phyloP scores from a whole-genome alignment of 2,113 vertebrate species.

The Carassius gibelio region DNA sequence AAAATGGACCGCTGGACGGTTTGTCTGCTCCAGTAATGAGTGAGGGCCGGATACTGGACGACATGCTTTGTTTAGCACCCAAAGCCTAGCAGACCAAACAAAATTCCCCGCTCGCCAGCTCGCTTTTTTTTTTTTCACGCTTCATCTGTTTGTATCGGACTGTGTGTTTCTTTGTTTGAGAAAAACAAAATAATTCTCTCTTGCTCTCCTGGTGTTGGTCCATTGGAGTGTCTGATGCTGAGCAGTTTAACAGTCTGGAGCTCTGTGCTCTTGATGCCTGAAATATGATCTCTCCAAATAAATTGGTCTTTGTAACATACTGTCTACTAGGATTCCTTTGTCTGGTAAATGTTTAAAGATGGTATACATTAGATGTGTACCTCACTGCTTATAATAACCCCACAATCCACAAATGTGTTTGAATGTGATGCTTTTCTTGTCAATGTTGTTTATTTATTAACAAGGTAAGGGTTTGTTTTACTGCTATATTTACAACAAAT shows the following conservation, averaged over 20 bases:
- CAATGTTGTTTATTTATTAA: not conserved
- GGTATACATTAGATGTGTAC: not conserved
- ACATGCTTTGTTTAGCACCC: slow-evolving; percentile 32
- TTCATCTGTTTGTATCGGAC: not conserved
- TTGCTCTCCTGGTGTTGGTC: not conserved
- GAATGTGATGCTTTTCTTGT: not conserved
- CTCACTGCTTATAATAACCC: not conserved
- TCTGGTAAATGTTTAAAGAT: not conserved
- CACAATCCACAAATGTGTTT: not conserved
- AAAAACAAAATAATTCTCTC: slow-evolving; percentile 7
- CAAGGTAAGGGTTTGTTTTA: not conserved
- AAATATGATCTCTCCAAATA: not conserved
- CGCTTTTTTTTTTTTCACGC: not conserved
- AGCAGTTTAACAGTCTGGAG: too few relatives aligned
- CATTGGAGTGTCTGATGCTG: not conserved
- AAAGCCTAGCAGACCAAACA: slow-evolving; percentile 38
- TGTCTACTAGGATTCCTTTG: not conserved
- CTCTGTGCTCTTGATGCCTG: not conserved
- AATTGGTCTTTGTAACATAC: not conserved
- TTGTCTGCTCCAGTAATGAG: not conserved
- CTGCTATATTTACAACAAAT: not conserved
- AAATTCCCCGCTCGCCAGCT: slow-evolving; percentile 8
- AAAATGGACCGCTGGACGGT: not conserved
- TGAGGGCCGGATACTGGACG: not conserved
- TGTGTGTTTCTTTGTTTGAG: not conserved